A percentile compares a stretch with the other conserved stretches of the same genome.
phyloP scores from a whole-genome alignment of 2,888 invertebrate genomes.

The Chydorus sphaericus region DNA sequence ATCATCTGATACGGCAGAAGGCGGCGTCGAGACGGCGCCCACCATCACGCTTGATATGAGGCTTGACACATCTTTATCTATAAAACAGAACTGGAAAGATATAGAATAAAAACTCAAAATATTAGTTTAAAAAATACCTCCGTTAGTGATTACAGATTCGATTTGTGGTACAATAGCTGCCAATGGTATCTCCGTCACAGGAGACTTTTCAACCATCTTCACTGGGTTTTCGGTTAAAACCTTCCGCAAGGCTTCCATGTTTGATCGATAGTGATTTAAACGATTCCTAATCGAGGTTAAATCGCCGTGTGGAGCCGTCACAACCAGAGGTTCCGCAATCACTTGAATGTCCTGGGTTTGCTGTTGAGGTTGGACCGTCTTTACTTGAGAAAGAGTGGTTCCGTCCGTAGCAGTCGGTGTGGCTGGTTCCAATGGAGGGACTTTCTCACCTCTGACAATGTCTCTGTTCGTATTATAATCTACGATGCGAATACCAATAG shows the following conservation, averaged over 20 bases:
- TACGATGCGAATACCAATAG: constrained; percentile 34
- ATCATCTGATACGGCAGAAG: constrained; percentile 30
- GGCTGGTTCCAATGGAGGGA: background rate
- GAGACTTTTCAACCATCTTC: background rate
- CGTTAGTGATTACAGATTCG: constrained; percentile 1
- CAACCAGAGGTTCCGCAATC: background rate
- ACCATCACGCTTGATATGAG: background rate
- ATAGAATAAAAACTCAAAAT: background rate
- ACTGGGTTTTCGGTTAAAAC: background rate
- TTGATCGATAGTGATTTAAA: background rate
- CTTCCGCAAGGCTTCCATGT: background rate
- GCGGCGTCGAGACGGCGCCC: constrained; percentile 8
- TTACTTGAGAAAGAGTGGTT: background rate
- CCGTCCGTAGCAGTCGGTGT: background rate
- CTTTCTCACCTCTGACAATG: constrained; percentile 22
- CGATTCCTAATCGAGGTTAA: background rate
- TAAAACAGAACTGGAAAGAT: background rate
- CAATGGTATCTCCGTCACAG: background rate
- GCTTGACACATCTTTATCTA: background rate
- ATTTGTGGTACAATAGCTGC: background rate
- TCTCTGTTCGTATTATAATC: constrained; percentile 39
- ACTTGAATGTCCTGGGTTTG: background rate
- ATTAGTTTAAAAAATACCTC: background rate
- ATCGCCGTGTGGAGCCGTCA: background rate
- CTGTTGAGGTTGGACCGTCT: background rate